Conservation (phyloP, 2,888 invertebrate species). For the Drosophila tripunctata region DNA sequence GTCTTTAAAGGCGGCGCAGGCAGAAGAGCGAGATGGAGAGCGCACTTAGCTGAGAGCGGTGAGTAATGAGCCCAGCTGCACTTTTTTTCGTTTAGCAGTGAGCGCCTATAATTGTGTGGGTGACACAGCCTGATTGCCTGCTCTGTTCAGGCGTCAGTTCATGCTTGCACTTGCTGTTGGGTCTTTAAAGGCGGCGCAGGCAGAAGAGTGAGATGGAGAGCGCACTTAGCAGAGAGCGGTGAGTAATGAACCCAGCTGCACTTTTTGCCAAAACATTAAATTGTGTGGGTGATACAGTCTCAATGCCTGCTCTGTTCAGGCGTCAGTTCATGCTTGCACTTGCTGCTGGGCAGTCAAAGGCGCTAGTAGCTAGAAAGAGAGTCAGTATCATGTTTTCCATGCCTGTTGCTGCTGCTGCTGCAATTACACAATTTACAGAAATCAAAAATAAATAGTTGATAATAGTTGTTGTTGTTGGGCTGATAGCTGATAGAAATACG, state of each 20-base stretch:
- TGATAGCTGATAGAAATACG: conserved; percentile 31
- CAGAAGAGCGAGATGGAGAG: too few species aligned
- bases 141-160: conserved; percentile 25
- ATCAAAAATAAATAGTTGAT: conserved; percentile 27
- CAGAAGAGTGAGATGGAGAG: too few species aligned
- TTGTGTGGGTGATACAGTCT: too few species aligned
- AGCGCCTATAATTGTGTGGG: too few species aligned
- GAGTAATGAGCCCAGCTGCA: neutral
- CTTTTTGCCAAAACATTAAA: conserved; percentile 5
- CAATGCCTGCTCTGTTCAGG: conserved; percentile 29
- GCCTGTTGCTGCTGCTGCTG: conserved; percentile 24
- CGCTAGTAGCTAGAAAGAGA: too few species aligned
- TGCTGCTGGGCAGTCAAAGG: conserved; percentile 26
- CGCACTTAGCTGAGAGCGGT: neutral
- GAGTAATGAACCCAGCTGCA: neutral
- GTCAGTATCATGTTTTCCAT: conserved; percentile 31
- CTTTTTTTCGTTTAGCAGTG: neutral
- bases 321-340: neutral
- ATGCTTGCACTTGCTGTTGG: conserved; percentile 24
- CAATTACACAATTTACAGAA: conserved; percentile 54
- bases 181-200: conserved; percentile 15
- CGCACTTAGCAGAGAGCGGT: neutral
- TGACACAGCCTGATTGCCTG: neutral
- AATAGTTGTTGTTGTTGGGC: too few species aligned
- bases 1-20: conserved; percentile 15